Evolutionary conservation across 2,113 vertebrate species (phyloP).

Genomic region (Sphaerodactylus townsendi): DNA sequence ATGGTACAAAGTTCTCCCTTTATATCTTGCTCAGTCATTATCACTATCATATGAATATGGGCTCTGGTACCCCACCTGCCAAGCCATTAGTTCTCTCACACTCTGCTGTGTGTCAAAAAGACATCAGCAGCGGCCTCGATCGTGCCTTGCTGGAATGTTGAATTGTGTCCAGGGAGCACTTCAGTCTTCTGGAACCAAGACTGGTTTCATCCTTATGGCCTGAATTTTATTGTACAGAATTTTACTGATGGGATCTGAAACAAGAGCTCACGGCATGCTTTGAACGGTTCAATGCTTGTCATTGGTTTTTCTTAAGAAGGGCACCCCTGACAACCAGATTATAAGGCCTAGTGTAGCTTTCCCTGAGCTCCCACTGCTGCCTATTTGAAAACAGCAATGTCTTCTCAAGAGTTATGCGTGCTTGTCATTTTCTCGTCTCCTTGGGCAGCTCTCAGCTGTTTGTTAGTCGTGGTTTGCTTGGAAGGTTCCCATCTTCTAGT

Average conservation of each 20-base stretch:
- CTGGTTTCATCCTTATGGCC: background rate
- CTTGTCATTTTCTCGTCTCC: background rate
- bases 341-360: background rate
- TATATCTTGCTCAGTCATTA: background rate
- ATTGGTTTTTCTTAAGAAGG: background rate
- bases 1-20: background rate
- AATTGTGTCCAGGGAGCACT: background rate
- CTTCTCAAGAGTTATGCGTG: background rate
- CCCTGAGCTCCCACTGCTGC: background rate
- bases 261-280: background rate
- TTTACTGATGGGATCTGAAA: background rate
- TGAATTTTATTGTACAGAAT: background rate
- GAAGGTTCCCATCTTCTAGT: background rate
- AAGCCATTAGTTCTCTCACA: background rate
- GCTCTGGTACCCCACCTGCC: background rate
- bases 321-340: background rate
- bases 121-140: background rate
- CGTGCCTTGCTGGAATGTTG: conserved; percentile 6
- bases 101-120: conserved; percentile 7
- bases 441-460: background rate
- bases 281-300: background rate
- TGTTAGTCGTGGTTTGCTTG: background rate
- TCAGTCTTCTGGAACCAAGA: background rate
- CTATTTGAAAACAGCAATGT: background rate
- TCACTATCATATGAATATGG: background rate